These are phyloP conservation scores for Ramphastos sulfuratus DNA, from an alignment of 2,113 vertebrate species.

Conservation along the genomic window DNA sequence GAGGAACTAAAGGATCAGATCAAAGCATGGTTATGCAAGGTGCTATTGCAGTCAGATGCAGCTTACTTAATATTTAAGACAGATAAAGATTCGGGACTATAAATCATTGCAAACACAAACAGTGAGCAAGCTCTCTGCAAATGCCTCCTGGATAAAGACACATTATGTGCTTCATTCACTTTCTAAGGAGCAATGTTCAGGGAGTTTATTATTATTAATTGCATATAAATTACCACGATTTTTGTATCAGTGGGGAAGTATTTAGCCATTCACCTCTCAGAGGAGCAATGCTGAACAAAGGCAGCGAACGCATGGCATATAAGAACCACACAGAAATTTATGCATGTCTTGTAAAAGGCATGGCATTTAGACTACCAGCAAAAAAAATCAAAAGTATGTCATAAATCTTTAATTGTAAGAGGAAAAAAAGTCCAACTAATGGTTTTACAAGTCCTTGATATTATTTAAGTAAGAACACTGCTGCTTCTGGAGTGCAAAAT, in stretches of 20 bases:
- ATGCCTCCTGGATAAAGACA: conserved; percentile 31
- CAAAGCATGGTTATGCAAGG: not conserved
- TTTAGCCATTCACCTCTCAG: conserved; percentile 60
- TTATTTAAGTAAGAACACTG: conserved; percentile 19
- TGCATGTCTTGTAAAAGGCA: conserved; percentile 54
- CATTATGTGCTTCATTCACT: conserved; percentile 36
- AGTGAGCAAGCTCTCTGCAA: not conserved
- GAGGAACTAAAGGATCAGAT: not conserved
- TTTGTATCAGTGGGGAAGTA: conserved; percentile 53
- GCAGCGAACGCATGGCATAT: not conserved
- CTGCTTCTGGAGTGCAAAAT: conserved; percentile 20
- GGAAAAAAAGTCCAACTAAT: conserved; percentile 12
- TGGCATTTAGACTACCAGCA: conserved; percentile 24
- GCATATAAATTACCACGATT: conserved; percentile 65
- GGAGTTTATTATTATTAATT: conserved; percentile 65
- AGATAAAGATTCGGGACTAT: not conserved
- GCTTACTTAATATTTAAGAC: conserved; percentile 27
- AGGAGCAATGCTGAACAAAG: conserved; percentile 51
- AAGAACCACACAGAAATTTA: conserved; percentile 60
- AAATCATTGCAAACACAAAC: conserved; percentile 32
- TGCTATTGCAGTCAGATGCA: not conserved
- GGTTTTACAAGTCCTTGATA: conserved; percentile 47
- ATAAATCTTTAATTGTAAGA: conserved; percentile 50
- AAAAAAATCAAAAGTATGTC: conserved; percentile 18
- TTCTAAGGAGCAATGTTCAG: conserved; percentile 40